Evolutionary conservation across 2,797 vertebrate genomes (phyloP).

Genomic region (Pangasius sanitwongsei): DNA sequence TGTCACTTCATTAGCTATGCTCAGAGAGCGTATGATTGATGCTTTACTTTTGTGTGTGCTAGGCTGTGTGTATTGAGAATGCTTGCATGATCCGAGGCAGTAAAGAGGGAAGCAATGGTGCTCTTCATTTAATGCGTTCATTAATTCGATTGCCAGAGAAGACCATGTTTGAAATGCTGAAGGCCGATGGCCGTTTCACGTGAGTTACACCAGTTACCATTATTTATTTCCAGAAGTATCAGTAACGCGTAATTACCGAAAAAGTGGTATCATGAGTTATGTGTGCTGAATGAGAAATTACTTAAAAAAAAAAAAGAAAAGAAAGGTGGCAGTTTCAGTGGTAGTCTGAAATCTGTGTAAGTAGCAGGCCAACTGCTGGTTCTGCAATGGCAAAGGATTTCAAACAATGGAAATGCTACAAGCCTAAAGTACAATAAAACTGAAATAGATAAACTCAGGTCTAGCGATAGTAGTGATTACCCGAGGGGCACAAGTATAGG

Average conservation of each 20-base stretch:
- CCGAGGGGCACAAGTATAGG: background rate
- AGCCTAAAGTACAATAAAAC: background rate
- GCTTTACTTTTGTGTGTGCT: slow-evolving; percentile 17
- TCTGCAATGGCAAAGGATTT: background rate
- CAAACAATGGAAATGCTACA: background rate
- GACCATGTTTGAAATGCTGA: slow-evolving; percentile 80
- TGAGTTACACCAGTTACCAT: slow-evolving; percentile 63
- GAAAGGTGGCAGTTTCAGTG: background rate
- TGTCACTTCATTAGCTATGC: background rate
- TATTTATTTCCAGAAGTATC: background rate
- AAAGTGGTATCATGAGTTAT: background rate
- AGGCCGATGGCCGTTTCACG: slow-evolving; percentile 89
- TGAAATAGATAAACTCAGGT: background rate
- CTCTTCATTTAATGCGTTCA: slow-evolving; percentile 83
- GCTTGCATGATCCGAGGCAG: slow-evolving; percentile 92
- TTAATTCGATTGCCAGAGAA: slow-evolving; percentile 86
- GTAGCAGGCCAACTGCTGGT: background rate
- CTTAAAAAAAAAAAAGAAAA: background rate
- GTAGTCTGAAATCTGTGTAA: background rate
- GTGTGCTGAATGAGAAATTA: background rate
- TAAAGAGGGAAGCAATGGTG: slow-evolving; percentile 91
- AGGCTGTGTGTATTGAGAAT: slow-evolving; percentile 96
- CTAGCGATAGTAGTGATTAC: background rate
- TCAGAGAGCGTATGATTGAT: slow-evolving; percentile 15
- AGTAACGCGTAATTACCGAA: background rate